These are phyloP conservation scores for Colaptes auratus DNA, from an alignment of 2,113 vertebrate species.

Conservation along the genomic window DNA sequence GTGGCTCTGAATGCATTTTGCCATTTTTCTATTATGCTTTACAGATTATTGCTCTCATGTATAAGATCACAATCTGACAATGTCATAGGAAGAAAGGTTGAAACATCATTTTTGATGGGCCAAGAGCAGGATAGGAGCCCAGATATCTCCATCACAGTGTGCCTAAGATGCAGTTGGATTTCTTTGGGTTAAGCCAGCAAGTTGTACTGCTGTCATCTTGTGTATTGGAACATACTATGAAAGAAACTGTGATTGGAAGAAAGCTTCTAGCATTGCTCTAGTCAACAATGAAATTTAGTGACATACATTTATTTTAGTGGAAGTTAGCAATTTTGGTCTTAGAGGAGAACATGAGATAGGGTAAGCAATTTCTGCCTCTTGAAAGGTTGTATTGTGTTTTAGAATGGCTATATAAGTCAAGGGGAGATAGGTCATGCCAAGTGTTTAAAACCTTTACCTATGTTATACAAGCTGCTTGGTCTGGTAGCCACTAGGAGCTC, in stretches of 20 bases:
- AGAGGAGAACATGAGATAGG: neutral
- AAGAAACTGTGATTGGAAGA: neutral
- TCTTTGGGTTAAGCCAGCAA: neutral
- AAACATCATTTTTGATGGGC: neutral
- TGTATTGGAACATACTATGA: neutral
- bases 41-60: neutral
- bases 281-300: neutral
- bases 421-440: neutral
- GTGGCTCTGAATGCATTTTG: neutral
- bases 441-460: neutral
- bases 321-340: neutral
- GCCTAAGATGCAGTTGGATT: neutral
- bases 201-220: neutral
- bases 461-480: neutral
- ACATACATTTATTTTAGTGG: neutral
- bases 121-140: neutral
- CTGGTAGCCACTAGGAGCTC: neutral
- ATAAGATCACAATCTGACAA: neutral
- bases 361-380: neutral
- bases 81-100: neutral
- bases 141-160: neutral
- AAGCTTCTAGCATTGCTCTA: neutral
- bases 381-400: neutral
- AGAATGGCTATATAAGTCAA: neutral
- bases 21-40: neutral